Conservation (phyloP, 2,797 vertebrate species). For the Agapornis canus region DNA sequence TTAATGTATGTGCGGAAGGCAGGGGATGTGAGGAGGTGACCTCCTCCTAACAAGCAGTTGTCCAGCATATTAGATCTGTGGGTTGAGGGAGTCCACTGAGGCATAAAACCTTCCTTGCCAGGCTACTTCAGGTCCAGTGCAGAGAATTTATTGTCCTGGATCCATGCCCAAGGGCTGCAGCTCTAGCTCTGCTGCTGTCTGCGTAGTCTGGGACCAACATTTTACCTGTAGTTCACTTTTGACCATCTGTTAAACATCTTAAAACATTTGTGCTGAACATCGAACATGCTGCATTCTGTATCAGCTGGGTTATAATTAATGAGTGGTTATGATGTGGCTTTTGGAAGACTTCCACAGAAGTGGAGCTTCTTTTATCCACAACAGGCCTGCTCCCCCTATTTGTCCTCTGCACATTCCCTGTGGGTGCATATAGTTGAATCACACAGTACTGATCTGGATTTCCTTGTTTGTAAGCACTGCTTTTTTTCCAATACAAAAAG, state of each 20-base stretch:
- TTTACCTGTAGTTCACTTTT: constrained; percentile 57
- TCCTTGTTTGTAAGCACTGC: neutral
- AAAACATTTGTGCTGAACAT: constrained; percentile 5
- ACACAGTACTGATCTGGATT: neutral
- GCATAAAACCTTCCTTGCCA: neutral
- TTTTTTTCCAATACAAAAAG: constrained; percentile 29
- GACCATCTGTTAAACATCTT: constrained; percentile 62
- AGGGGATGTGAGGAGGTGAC: neutral
- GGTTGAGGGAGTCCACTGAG: neutral
- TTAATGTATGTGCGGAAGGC: neutral
- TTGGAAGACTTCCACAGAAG: constrained; percentile 48
- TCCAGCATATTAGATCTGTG: neutral
- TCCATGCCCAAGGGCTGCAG: constrained; percentile 12
- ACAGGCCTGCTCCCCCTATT: neutral
- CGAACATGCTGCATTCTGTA: neutral
- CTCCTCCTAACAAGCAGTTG: neutral
- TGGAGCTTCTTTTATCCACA: constrained; percentile 31
- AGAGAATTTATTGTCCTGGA: constrained; percentile 53
- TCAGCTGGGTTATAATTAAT: constrained; percentile 56
- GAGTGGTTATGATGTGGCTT: constrained; percentile 27
- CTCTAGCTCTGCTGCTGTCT: constrained; percentile 30
- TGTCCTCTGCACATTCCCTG: neutral
- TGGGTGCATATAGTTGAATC: neutral
- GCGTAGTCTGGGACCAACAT: constrained; percentile 39
- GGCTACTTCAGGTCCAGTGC: neutral